phyloP scores from a whole-genome alignment of 2,888 invertebrate genomes.

The Tipula vernalis region DNA sequence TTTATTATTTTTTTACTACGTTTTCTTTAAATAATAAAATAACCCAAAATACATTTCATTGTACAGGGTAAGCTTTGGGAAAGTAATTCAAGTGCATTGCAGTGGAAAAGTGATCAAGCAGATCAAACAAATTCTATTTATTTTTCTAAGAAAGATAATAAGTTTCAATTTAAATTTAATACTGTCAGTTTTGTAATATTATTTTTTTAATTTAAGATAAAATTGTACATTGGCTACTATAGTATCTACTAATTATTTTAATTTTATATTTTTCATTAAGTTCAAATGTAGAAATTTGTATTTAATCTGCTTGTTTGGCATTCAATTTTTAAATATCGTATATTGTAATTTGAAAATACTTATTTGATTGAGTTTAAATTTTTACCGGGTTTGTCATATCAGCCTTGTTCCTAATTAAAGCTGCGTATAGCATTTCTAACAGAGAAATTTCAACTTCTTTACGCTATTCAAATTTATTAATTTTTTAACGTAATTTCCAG shows the following conservation, averaged over 20 bases:
- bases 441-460: too few species aligned
- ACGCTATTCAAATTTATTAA: too few species aligned
- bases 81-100: background rate
- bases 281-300: background rate
- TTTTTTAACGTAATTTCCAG: too few species aligned
- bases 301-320: background rate
- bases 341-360: background rate
- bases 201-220: background rate
- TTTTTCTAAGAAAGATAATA: background rate
- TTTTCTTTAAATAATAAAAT: background rate
- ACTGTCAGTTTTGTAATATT: background rate
- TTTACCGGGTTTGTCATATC: background rate
- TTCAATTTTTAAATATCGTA: background rate
- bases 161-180: background rate
- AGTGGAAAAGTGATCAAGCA: background rate
- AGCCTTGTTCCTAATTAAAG: too few species aligned
- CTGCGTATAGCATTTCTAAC: too few species aligned
- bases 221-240: background rate
- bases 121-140: background rate
- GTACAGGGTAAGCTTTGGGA: background rate
- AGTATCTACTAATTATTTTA: background rate
- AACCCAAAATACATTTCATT: background rate
- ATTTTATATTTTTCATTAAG: background rate
- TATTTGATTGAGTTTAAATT: background rate
- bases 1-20: too few species aligned